A percentile compares a stretch with the other conserved stretches of the same genome.
phyloP scores from a whole-genome alignment of 1,140 invertebrate species.

The Potamilus streckersoni region DNA sequence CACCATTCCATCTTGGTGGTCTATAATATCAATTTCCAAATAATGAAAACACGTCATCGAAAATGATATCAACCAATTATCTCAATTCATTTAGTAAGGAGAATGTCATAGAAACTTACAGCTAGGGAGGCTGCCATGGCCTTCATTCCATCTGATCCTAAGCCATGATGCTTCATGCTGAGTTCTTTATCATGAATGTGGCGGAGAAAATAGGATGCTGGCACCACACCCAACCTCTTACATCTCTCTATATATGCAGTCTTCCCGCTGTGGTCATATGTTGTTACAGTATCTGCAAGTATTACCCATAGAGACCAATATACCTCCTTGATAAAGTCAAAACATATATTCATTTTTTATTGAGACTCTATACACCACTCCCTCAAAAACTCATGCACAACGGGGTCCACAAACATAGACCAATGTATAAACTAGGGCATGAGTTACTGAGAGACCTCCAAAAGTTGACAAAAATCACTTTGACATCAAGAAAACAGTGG shows the following conservation, averaged over 20 bases:
- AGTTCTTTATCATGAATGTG: constrained; percentile 64
- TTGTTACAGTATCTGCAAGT: constrained; percentile 44
- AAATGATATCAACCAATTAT: no score
- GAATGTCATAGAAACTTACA: constrained; percentile 42
- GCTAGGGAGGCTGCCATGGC: constrained; percentile 62
- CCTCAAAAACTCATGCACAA: no score
- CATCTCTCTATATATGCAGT: constrained; percentile 64
- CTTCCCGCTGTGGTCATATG: constrained; percentile 63
- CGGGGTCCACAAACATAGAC: not conserved
- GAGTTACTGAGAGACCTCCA: no score
- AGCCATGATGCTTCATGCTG: constrained; percentile 65
- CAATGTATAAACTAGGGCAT: no score
- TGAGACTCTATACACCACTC: not conserved
- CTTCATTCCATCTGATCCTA: constrained; percentile 61
- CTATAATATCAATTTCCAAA: no score
- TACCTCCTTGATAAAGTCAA: not conserved
- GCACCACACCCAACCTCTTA: constrained; percentile 61
- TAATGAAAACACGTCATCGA: no score
- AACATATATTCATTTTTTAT: not conserved
- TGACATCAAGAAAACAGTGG: no score
- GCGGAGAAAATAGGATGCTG: constrained; percentile 64
- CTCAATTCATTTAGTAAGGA: no score
- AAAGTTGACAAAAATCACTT: not conserved
- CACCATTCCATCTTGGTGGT: no score
- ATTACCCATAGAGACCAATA: not conserved